Evolutionary conservation across 2,888 invertebrate species (phyloP).

Genomic region (Thelaira solivaga): DNA sequence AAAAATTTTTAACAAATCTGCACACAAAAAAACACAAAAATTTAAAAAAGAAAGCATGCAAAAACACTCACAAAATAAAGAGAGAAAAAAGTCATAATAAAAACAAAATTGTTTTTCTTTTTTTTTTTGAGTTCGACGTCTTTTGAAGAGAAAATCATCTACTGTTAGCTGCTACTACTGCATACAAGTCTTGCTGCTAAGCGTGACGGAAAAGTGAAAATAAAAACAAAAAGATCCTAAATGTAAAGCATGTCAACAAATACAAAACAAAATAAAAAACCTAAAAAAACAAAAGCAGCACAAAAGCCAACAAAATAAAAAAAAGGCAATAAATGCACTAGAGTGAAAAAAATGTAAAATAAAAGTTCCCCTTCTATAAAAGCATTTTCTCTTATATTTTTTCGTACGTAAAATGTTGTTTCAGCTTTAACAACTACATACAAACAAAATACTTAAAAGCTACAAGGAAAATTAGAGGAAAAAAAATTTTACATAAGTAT

Average conservation of each 20-base stretch:
- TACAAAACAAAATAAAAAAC: constrained; percentile 46
- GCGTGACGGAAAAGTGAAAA: constrained; percentile 58
- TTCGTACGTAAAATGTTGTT: constrained; percentile 30
- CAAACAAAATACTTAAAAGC: constrained; percentile 51
- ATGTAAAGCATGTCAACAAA: constrained; percentile 65
- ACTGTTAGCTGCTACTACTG: too few relatives aligned
- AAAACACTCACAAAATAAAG: constrained; percentile 52
- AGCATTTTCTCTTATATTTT: constrained; percentile 35
- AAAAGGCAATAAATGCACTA: neutral
- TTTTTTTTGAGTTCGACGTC: constrained; percentile 71
- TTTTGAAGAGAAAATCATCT: constrained; percentile 66
- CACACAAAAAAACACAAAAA: constrained; percentile 46
- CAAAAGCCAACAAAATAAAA: neutral
- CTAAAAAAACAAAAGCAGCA: constrained; percentile 20
- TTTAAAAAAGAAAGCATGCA: constrained; percentile 9
- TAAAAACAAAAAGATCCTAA: constrained; percentile 53
- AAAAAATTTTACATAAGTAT: constrained; percentile 21
- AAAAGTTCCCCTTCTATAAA: constrained; percentile 59
- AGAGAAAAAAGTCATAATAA: constrained; percentile 53
- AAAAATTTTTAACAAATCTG: constrained; percentile 47
- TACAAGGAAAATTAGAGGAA: constrained; percentile 13
- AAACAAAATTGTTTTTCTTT: constrained; percentile 38
- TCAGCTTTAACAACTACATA: constrained; percentile 59
- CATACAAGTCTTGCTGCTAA: constrained; percentile 39
- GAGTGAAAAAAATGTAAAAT: constrained; percentile 56